Conservation (phyloP, 2,888 invertebrate genomes). For the Chaetoderma sp. region DNA sequence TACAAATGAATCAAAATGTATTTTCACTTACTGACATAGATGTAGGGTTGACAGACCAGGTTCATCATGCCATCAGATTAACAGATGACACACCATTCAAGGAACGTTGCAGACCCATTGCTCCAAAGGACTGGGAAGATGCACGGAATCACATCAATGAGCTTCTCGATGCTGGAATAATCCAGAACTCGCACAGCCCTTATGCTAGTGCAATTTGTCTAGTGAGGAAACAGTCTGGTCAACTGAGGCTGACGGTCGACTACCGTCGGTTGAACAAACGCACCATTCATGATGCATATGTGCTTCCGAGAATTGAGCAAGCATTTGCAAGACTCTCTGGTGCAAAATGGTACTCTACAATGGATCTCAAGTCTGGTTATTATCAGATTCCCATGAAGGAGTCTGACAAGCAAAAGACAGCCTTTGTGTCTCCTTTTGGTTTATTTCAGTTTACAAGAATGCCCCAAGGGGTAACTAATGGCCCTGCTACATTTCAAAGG, state of each 20-base stretch:
- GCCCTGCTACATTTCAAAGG: slow-evolving; percentile 10
- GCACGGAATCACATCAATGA: not conserved
- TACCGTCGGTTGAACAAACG: not conserved
- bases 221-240: not conserved
- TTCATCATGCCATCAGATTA: not conserved
- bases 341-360: too few species aligned
- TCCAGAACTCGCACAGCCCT: not conserved
- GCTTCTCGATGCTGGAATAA: not conserved
- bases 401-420: slow-evolving; percentile 5
- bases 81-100: not conserved
- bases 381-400: too few species aligned
- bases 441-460: slow-evolving; percentile 3
- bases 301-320: not conserved
- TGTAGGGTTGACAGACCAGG: not conserved
- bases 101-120: not conserved
- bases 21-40: not conserved
- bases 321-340: not conserved
- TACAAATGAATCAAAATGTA: not conserved
- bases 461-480: slow-evolving; percentile 3
- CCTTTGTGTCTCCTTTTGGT: slow-evolving; percentile 3
- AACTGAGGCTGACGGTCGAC: not conserved
- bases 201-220: slow-evolving; percentile 1
- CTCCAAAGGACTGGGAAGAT: not conserved
- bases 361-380: too few species aligned
- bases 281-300: not conserved